These are phyloP conservation scores for Thalassoma bifasciatum DNA, from an alignment of 2,113 vertebrate genomes.

Conservation along the genomic window DNA sequence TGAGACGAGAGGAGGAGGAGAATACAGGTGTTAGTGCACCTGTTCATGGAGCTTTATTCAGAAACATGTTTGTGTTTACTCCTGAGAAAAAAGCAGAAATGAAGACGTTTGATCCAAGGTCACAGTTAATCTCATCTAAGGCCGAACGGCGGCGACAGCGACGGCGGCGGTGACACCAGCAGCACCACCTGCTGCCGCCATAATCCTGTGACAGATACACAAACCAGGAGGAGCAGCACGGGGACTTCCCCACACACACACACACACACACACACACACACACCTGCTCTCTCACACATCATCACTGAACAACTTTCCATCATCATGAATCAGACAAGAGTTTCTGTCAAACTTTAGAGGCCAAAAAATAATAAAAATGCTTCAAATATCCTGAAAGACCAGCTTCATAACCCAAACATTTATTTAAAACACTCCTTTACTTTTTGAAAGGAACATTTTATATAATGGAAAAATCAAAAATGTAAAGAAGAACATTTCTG, in stretches of 20 bases:
- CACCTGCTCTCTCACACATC: neutral
- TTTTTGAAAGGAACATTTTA: no score
- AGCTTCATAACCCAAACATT: no score
- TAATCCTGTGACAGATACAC: constrained; percentile 65
- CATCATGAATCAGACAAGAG: no score
- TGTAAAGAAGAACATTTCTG: no score
- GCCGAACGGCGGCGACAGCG: no score
- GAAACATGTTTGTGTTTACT: constrained; percentile 16
- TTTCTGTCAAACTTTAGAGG: no score
- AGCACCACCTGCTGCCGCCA: constrained; percentile 48
- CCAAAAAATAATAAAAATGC: no score
- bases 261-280: neutral
- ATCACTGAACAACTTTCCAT: no score
- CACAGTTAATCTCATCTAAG: constrained; percentile 63
- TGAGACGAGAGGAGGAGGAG: constrained; percentile 72
- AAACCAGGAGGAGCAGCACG: constrained; percentile 12
- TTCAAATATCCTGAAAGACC: no score
- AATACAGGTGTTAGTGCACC: neutral
- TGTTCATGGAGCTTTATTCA: neutral
- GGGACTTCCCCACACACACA: constrained; percentile 65
- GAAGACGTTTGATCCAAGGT: constrained; percentile 35
- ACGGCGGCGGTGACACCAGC: no score
- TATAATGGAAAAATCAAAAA: no score
- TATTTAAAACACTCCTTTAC: no score
- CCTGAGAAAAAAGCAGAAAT: neutral